Percentiles rank a stretch among this genome's conserved stretches.
Conservation (phyloP, 2,113 vertebrate species). For the Fukomys damarensis region DNA sequence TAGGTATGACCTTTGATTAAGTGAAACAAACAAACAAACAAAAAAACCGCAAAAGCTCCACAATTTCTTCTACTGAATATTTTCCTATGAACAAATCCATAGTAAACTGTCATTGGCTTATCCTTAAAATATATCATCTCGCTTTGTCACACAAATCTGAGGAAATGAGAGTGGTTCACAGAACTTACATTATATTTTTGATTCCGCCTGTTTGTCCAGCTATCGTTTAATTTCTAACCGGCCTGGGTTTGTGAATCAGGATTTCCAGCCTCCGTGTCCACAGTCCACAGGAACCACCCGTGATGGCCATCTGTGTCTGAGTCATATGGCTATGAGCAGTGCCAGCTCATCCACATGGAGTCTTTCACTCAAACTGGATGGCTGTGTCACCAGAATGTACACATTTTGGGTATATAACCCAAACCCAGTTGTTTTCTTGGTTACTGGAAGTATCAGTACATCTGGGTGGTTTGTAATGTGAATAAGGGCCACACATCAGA, state of each 20-base stretch:
- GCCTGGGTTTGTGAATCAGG: too few relatives aligned
- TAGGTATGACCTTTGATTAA: conserved; percentile 2
- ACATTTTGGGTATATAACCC: neutral
- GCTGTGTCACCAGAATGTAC: neutral
- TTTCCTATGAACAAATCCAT: neutral
- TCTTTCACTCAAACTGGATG: neutral
- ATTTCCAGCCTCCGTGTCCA: neutral
- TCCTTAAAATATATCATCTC: conserved; percentile 31
- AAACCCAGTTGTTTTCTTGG: neutral
- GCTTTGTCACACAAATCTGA: neutral
- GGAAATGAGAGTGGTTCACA: neutral
- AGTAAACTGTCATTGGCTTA: neutral
- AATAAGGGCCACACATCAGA: neutral
- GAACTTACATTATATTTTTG: neutral
- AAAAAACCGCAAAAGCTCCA: neutral
- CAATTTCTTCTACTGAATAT: neutral
- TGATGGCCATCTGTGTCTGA: neutral
- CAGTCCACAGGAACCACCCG: neutral
- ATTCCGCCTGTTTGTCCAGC: conserved; percentile 1
- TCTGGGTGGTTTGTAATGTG: neutral
- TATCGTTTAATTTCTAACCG: conserved; percentile 17
- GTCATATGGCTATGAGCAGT: neutral
- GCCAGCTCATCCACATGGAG: neutral
- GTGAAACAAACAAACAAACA: too few relatives aligned
- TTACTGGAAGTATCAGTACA: neutral